Percentiles rank a stretch among this genome's conserved stretches.
phyloP scores from a whole-genome alignment of 2,888 invertebrate species.

The Tachina grossa region DNA sequence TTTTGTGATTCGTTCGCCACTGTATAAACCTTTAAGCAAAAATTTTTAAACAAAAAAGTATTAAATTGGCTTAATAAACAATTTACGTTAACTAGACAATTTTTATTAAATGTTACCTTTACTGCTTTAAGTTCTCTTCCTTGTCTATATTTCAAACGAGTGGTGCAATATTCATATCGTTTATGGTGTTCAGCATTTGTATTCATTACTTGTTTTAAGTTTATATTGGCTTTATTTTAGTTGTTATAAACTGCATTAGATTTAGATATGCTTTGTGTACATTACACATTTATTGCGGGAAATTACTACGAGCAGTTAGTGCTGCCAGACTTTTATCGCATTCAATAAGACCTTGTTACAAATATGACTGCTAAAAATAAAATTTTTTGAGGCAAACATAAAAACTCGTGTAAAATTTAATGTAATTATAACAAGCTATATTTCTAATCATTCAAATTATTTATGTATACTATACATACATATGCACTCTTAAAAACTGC shows the following conservation, averaged over 20 bases:
- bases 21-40: constrained; percentile 89
- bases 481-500: too few species aligned
- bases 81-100: not conserved
- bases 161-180: constrained; percentile 88
- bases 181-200: constrained; percentile 86
- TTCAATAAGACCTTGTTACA: too few species aligned
- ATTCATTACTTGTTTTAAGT: constrained; percentile 29
- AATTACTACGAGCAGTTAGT: too few species aligned
- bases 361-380: too few species aligned
- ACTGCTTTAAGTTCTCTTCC: constrained; percentile 93
- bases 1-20: constrained; percentile 93
- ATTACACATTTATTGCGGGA: too few species aligned
- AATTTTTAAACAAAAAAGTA: not conserved
- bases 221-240: not conserved
- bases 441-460: too few species aligned
- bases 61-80: not conserved
- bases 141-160: constrained; percentile 91
- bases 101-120: constrained; percentile 86
- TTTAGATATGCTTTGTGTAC: not conserved
- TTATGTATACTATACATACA: too few species aligned
- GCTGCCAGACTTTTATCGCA: too few species aligned
- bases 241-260: not conserved
- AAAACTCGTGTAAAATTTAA: too few species aligned
- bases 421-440: too few species aligned
- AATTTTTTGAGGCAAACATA: too few species aligned